These are phyloP conservation scores for Folsomia candida DNA, from an alignment of 2,888 invertebrate species.

Conservation along the genomic window DNA sequence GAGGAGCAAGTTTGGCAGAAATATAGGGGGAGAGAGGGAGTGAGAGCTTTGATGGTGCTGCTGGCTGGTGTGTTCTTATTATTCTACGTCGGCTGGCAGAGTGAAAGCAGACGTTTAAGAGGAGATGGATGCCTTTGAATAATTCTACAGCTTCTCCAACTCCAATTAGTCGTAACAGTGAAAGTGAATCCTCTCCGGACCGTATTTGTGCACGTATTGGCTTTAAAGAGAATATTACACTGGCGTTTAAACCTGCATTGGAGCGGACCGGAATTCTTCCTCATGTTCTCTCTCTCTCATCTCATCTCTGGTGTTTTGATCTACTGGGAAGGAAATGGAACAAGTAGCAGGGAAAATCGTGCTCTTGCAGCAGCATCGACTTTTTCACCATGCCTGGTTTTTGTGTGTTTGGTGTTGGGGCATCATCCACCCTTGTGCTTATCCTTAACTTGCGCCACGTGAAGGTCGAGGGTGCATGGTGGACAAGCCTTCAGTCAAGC, in stretches of 20 bases:
- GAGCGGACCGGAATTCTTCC: background rate
- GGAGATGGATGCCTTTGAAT: conserved; percentile 29
- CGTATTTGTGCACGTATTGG: conserved; percentile 37
- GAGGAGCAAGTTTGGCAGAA: too few species aligned
- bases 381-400: too few species aligned
- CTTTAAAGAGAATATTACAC: conserved; percentile 21
- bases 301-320: background rate
- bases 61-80: background rate
- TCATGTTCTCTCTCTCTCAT: background rate
- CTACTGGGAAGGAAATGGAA: too few species aligned
- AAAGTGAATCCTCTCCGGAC: conserved; percentile 41
- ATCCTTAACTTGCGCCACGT: too few species aligned
- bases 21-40: too few species aligned
- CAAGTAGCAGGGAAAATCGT: too few species aligned
- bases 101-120: background rate
- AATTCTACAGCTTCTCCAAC: conserved; percentile 45
- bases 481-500: too few species aligned
- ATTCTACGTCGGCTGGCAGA: too few species aligned
- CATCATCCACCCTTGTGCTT: too few species aligned
- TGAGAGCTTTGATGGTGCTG: background rate
- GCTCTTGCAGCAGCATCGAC: too few species aligned
- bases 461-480: too few species aligned
- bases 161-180: conserved; percentile 45
- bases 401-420: too few species aligned
- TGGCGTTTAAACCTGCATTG: background rate